A percentile compares a stretch with the other conserved stretches of the same genome.
These are phyloP conservation scores for Parambassis ranga DNA, from an alignment of 2,797 vertebrate genomes.

Conservation along the genomic window DNA sequence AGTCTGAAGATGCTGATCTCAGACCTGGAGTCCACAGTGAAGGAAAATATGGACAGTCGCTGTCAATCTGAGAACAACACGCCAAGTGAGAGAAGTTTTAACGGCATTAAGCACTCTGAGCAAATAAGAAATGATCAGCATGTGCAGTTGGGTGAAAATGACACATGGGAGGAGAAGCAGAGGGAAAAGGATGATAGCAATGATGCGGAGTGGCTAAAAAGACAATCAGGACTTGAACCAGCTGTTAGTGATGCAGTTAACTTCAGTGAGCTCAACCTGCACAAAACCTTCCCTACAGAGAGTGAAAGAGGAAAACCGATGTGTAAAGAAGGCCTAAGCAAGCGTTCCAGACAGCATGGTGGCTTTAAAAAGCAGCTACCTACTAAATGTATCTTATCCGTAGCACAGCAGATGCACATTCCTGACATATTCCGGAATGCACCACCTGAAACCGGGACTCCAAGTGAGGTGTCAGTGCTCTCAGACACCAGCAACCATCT, in stretches of 20 bases:
- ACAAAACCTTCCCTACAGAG: conserved; percentile 11
- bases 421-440: conserved; percentile 48
- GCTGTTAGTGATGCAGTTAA: background rate
- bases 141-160: background rate
- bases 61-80: conserved; percentile 11
- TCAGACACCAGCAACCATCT: conserved; percentile 43
- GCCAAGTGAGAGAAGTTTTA: background rate
- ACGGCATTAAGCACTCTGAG: background rate
- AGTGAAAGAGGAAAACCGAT: background rate
- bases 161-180: background rate
- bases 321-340: background rate
- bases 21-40: conserved; percentile 73
- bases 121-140: background rate
- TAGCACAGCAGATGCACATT: conserved; percentile 52
- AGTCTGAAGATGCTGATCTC: conserved; percentile 74
- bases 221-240: conserved; percentile 14
- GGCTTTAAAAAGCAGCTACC: conserved; percentile 9
- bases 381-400: conserved; percentile 41
- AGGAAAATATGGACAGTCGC: conserved; percentile 41
- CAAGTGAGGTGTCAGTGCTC: conserved; percentile 13
- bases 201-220: background rate
- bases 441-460: background rate
- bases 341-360: background rate
- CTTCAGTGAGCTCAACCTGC: background rate
- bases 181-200: background rate